phyloP scores from a whole-genome alignment of 2,888 invertebrate species.

The Malthinus seriepunctatus region DNA sequence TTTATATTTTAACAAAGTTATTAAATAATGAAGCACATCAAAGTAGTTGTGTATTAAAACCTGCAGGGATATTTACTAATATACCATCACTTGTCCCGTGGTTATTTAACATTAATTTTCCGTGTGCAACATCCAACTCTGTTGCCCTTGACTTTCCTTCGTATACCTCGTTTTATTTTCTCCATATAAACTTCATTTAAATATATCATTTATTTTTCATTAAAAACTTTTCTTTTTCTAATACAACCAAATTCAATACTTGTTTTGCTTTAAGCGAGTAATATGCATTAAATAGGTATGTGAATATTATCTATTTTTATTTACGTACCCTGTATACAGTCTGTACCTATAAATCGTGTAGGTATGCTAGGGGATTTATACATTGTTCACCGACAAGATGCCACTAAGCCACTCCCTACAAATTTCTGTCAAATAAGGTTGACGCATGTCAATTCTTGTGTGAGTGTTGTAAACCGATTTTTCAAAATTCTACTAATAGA shows the following conservation, averaged over 20 bases:
- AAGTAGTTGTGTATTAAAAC: conserved; percentile 3
- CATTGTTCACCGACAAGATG: no score
- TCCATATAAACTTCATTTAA: conserved; percentile 2
- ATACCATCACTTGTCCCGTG: conserved; percentile 27
- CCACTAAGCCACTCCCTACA: no score
- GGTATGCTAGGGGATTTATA: no score
- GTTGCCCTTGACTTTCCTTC: conserved; percentile 14
- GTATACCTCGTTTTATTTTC: conserved; percentile 5
- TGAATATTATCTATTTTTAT: neutral
- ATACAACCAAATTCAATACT: neutral
- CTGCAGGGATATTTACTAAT: conserved; percentile 27
- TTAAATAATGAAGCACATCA: conserved; percentile 4
- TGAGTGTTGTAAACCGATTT: no score
- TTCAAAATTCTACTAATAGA: no score
- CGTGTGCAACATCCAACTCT: conserved; percentile 1
- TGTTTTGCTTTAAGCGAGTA: neutral
- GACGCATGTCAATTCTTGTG: no score
- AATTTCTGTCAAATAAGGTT: no score
- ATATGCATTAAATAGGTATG: neutral
- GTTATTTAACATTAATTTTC: conserved; percentile 27
- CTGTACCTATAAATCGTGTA: no score
- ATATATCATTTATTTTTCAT: conserved; percentile 12
- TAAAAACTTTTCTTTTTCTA: neutral
- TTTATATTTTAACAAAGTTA: conserved; percentile 5
- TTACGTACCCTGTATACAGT: neutral